Base-by-base conservation (phyloP, 1,140 invertebrate genomes). In the Eriocheir sinensis region DNA sequence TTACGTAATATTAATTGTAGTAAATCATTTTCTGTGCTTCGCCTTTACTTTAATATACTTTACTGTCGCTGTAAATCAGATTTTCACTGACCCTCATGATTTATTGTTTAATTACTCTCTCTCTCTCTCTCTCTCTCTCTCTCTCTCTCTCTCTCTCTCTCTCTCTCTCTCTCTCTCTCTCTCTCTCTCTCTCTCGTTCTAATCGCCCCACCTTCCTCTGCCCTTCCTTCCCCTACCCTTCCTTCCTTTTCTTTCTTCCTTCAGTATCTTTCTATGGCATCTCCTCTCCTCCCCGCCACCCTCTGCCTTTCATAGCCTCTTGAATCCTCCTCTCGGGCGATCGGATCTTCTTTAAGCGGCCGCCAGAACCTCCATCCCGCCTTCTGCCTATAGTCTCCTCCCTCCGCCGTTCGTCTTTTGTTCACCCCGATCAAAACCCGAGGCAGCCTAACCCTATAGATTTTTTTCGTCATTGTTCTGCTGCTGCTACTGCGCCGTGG, bases 111-210 rank as follows among this genome's bases (percentile, higher is more conserved):
- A 36, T 72, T n/a, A n/a, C 44, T 17, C 44, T 36, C 89, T 53
- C n/a, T 34, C 48, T 30, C 44, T 32, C 21, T n/a, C 9, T 34
- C 44, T 32, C 8, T 72, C 44, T 32, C 88, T 89, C 86, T 89
- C 86, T 89, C 86, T 89, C 40, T 89, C 86, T 89, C 86, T 89
- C 48, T 48, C 41, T 90, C 48, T 48, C 89, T 90, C 41, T 90
- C 89, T 48, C 41, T 90, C 89, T 48, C 48, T 90, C 30, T 48
- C 48, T 48, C 32, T 79, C 90, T 79, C 32, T 91, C 72, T 79
- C 90, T 91, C n/a, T n/a, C 89, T 90, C 41, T 48, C 41, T n/a
- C n/a, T 90, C n/a, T 48, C 41, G 41, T 30, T 48, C 41, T 48
- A 3, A 3, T n/a, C 34, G 3, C 34, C 38, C 48, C 21, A 44